Base-by-base conservation (phyloP, 2,797 vertebrate species). In the Loris lydekkerianus region DNA sequence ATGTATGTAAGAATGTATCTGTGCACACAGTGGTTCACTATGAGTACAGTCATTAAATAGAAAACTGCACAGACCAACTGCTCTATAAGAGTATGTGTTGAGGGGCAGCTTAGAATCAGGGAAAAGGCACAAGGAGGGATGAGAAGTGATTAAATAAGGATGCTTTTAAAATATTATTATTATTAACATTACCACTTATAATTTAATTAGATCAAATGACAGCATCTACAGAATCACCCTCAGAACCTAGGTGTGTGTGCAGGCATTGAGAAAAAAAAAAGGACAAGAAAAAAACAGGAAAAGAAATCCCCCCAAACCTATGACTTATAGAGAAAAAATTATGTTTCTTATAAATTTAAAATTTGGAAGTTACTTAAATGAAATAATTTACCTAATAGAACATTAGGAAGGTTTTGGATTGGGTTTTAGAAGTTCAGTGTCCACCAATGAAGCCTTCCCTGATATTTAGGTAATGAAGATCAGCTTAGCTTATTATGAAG, bases 391-490 rank as follows among this genome's bases (percentile, higher is more conserved):
- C 69, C 65, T 89, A 89, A 43, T 7, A 94, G 23, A 67, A 34
- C 13, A 31, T 37, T 96, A 10, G 69, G 37, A 37, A 91, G 92
- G 14, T 27, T 93, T 63, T 84, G 25, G 91, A 63, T 67, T 97
- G 63, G 9, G 1, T 34, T 81, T 96, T 77, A 46, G 75, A 63
- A 10, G 46, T 53, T 60, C 40, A 15, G 5, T 76, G 11, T 3
- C 58, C 53, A 43, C 13, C 17, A 94, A 21, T 65, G 37, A 60
- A 61, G 23, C 17, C 21, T 78, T 11, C 15, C 73, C 4, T 60
- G 20, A 89, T 67, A 77, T 43, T 7, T 20, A 92, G 72, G 65
- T 97, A 92, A 25, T 43, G 9, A 53, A 97, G n/a, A 21, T 96
- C 87, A 95, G 76, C 1, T 58, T 69, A 88, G 77, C 3, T 34